Evolutionary conservation across 2,113 vertebrate species (phyloP).

Genomic region (Oceanites oceanicus): DNA sequence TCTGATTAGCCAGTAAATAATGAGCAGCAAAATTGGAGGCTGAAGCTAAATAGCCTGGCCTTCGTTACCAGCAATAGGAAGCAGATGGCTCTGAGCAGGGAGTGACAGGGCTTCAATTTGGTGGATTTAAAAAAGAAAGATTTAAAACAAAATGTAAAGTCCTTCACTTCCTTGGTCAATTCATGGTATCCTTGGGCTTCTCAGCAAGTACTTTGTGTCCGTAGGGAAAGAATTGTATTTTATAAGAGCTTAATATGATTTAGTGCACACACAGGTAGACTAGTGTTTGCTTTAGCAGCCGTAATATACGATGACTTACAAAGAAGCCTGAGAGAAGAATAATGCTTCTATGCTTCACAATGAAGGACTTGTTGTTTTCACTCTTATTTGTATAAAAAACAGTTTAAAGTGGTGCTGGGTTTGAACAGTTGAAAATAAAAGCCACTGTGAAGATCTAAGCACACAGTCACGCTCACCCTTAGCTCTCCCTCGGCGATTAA

Average conservation of each 20-base stretch:
- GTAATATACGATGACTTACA: background rate
- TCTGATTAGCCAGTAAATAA: background rate
- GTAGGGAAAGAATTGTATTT: background rate
- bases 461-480: rapidly evolving
- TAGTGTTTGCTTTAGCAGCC: background rate
- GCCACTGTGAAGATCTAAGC: background rate
- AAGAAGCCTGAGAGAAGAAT: background rate
- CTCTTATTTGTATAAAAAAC: background rate
- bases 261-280: background rate
- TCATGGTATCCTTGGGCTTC: background rate
- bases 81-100: background rate
- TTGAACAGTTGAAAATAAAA: background rate
- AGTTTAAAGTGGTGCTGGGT: background rate
- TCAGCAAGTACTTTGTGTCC: background rate
- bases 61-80: background rate
- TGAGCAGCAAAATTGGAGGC: background rate
- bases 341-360: background rate
- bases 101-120: background rate
- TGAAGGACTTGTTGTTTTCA: background rate
- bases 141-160: background rate
- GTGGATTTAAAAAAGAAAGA: background rate
- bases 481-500: background rate
- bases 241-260: background rate
- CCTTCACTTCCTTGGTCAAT: background rate
- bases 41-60: background rate